These are phyloP conservation scores for Asteroscopus sphinx DNA, from an alignment of 2,888 invertebrate genomes.

Conservation along the genomic window DNA sequence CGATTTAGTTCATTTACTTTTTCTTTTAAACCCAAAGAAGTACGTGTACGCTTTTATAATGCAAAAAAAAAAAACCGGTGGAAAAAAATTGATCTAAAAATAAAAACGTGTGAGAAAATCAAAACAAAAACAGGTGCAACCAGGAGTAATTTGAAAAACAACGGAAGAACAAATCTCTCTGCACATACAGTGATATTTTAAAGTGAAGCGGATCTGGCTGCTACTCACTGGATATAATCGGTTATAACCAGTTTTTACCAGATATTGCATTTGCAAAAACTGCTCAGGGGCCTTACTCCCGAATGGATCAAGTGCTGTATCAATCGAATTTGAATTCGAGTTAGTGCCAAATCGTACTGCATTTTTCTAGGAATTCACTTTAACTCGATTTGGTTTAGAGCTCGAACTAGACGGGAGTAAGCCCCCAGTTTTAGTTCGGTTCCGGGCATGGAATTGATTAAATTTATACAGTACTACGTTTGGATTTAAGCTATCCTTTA, in stretches of 20 bases:
- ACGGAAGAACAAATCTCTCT: slow-evolving; percentile 22
- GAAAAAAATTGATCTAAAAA: slow-evolving; percentile 7
- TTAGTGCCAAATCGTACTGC: too few species aligned
- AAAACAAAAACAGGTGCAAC: slow-evolving; percentile 20
- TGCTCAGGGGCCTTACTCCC: background rate
- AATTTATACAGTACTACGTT: too few species aligned
- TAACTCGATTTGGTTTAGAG: too few species aligned
- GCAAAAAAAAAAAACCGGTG: background rate
- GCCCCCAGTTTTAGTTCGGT: too few species aligned
- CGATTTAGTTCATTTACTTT: too few species aligned
- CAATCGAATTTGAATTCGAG: too few species aligned
- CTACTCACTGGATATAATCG: slow-evolving; percentile 5
- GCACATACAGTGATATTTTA: slow-evolving; percentile 35
- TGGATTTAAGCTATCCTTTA: too few species aligned
- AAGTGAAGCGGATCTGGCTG: slow-evolving; percentile 16
- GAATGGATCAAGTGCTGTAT: too few species aligned
- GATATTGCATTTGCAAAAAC: slow-evolving; percentile 9
- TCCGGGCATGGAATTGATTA: too few species aligned
- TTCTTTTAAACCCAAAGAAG: too few species aligned
- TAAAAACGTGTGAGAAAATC: slow-evolving; percentile 17
- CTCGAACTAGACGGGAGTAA: too few species aligned
- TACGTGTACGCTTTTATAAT: too few species aligned
- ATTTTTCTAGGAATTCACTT: slow-evolving; percentile 3
- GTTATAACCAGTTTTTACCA: slow-evolving; percentile 36
- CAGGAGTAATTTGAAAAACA: slow-evolving; percentile 41